Base-by-base conservation (phyloP, 1,140 invertebrate species). In the Trachymyrmex cornetzi region DNA sequence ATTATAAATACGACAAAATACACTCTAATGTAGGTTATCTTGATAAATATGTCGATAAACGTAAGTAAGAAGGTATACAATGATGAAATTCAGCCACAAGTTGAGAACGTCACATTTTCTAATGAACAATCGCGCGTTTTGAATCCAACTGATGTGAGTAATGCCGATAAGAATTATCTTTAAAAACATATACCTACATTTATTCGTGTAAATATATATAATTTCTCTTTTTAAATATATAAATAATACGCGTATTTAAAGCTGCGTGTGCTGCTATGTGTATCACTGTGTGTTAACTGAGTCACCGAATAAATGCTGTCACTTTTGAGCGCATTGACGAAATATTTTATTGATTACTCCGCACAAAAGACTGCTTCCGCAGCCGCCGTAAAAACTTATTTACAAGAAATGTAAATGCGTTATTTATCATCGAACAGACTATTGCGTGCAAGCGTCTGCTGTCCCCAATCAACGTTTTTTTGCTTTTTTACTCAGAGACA, bases 331-430 rank as follows among this genome's bases (percentile, higher is more conserved):
- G 50, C 22, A 50, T 27, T 27, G 19, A 19, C 66, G 38, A 69
- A 69, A 48, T 12, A 16, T 44, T 44, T 44, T 79, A 53, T 44
- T 44, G 66, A 82, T 71, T 71, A 71, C 16, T 27, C 27, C 24
- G n/a, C 11, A 5, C 3, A 38, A 82, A 48, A 59, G n/a, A 16
- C 63, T 6, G 61, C 44, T n/a, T 50, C 24, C 61, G 61, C 34
- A 3, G 63, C n/a, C 19, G n/a, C 19, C 48, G 12, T 22, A 80
- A 80, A 55, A n/a, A 80, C 22, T 22, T 84, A 82, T 72, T 19
- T 34, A 48, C 55, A 19, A 61, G 53, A 82, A 74, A 61, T 81
- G 22, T n/a, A 27, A 59, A 61, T 72, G 24, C 53, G 55, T 74
- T 19, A 84, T 74, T 84, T 48, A 38, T 30, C 69, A 75, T 75